Percentiles rank a stretch among this genome's conserved stretches.
Conservation (phyloP, 2,113 vertebrate species). For the Turdus rufiventris region DNA sequence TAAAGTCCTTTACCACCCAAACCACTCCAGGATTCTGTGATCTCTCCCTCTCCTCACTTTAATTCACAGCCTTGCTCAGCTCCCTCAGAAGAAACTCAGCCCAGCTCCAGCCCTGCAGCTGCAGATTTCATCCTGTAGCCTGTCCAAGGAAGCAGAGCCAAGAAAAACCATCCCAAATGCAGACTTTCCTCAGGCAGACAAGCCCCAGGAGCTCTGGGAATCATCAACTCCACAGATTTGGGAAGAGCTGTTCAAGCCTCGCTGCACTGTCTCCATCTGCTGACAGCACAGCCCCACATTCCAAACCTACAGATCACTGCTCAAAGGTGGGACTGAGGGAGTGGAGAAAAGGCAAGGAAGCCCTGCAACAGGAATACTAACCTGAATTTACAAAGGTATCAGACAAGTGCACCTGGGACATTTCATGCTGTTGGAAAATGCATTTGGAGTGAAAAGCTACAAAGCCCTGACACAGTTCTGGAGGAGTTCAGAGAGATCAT, state of each 20-base stretch:
- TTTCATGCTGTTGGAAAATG: neutral
- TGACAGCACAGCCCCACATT: neutral
- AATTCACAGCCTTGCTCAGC: neutral
- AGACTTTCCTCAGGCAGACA: neutral
- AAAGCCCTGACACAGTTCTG: rapidly evolving
- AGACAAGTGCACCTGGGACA: rapidly evolving
- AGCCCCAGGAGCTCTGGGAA: neutral
- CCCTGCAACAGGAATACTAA: neutral
- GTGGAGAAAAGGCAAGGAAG: neutral
- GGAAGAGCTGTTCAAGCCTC: neutral
- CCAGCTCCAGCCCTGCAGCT: neutral
- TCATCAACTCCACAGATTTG: rapidly evolving
- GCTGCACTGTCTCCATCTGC: neutral
- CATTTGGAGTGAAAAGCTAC: neutral
- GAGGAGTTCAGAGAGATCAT: neutral
- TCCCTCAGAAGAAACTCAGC: neutral
- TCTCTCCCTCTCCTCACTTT: neutral
- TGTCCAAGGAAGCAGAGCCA: neutral
- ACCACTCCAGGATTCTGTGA: neutral
- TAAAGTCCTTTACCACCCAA: neutral
- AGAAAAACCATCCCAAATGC: neutral
- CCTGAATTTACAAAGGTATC: neutral
- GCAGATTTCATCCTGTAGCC: neutral
- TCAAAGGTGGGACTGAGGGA: neutral
- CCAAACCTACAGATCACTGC: rapidly evolving